These are phyloP conservation scores for Cosmia trapezina DNA, from an alignment of 2,888 invertebrate genomes.

Conservation along the genomic window DNA sequence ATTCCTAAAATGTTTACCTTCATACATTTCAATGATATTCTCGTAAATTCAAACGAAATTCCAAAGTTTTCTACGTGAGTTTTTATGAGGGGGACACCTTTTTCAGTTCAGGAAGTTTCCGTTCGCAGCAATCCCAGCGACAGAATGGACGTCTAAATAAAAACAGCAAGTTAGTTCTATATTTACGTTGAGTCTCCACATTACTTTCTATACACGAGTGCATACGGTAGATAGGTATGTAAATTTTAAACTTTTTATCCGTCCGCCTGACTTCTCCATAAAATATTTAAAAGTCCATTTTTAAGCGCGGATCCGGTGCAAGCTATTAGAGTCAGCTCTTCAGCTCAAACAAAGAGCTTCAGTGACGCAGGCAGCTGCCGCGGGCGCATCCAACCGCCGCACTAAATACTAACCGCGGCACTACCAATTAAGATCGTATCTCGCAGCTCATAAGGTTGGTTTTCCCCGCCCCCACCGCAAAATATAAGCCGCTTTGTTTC, in stretches of 20 bases:
- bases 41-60: slow-evolving; percentile 39
- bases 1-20: slow-evolving; percentile 29
- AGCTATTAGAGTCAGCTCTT: slow-evolving; percentile 90
- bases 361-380: slow-evolving; percentile 84
- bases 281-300: slow-evolving; percentile 89
- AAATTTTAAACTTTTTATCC: slow-evolving; percentile 75
- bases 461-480: slow-evolving; percentile 71
- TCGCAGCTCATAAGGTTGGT: slow-evolving; percentile 78
- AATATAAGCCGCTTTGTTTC: slow-evolving; percentile 85
- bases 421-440: slow-evolving; percentile 87
- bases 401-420: slow-evolving; percentile 79
- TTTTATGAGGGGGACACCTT: slow-evolving; percentile 39
- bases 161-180: slow-evolving; percentile 33
- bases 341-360: slow-evolving; percentile 89
- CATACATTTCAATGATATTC: slow-evolving; percentile 40
- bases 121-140: slow-evolving; percentile 21
- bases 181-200: slow-evolving; percentile 53
- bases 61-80: slow-evolving; percentile 24
- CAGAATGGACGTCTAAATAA: slow-evolving; percentile 36
- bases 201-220: slow-evolving; percentile 54
- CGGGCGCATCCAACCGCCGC: slow-evolving; percentile 77
- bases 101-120: slow-evolving; percentile 44
- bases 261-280: slow-evolving; percentile 80
- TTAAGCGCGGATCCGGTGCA: slow-evolving; percentile 88
- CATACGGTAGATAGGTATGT: slow-evolving; percentile 63